Evolutionary conservation across 2,797 vertebrate species (phyloP).

Genomic region (Brachyalestes nurse): DNA sequence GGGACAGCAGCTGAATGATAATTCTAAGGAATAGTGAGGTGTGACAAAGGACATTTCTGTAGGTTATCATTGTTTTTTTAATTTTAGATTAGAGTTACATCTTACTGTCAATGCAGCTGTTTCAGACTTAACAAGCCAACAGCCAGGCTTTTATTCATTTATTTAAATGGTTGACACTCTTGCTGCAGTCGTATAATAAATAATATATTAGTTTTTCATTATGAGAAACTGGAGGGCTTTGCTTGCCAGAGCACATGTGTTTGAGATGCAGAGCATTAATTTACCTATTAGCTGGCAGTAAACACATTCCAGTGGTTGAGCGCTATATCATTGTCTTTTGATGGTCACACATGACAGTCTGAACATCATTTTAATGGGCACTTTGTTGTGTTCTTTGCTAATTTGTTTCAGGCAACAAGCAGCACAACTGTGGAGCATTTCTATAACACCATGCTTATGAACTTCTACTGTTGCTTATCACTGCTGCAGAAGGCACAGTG

Average conservation of each 20-base stretch:
- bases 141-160: not conserved
- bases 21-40: not conserved
- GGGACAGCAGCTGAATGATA: not conserved
- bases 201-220: not conserved
- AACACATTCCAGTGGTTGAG: too few relatives aligned
- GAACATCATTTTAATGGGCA: not conserved
- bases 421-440: not conserved
- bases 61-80: not conserved
- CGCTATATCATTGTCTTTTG: too few relatives aligned
- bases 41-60: not conserved
- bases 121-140: too few relatives aligned
- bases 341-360: not conserved
- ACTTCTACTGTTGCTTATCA: not conserved
- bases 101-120: not conserved
- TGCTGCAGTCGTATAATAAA: slow-evolving; percentile 5
- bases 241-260: slow-evolving; percentile 24
- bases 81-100: not conserved
- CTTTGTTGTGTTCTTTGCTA: not conserved
- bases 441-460: not conserved
- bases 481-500: not conserved
- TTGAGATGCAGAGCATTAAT: not conserved
- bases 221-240: slow-evolving; percentile 10
- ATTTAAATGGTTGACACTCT: not conserved
- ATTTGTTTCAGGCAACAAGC: not conserved
- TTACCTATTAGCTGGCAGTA: too few relatives aligned